Percentiles rank a stretch among this genome's conserved stretches.
Conservation (phyloP, 2,888 invertebrate genomes). For the Heliconius ethilla region DNA sequence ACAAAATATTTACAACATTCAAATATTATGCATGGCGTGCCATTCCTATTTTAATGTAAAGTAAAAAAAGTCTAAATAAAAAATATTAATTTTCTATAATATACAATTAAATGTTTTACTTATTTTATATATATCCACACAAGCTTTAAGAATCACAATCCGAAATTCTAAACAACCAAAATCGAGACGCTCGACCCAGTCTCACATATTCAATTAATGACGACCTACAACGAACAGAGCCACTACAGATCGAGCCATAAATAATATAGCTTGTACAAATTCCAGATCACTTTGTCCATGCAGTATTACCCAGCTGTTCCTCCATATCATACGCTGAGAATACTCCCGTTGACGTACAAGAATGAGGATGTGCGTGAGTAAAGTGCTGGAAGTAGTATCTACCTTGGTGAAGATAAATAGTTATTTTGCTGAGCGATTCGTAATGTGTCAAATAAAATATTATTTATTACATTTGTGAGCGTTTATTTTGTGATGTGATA, state of each 20-base stretch:
- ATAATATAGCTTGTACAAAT: conserved; percentile 18
- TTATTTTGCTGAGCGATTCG: neutral
- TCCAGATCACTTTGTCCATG: conserved; percentile 25
- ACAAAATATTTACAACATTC: neutral
- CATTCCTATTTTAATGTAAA: neutral
- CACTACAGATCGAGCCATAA: conserved; percentile 13
- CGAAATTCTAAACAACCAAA: neutral
- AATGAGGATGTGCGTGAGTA: conserved; percentile 30
- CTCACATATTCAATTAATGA: conserved; percentile 20
- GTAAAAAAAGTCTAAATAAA: too few species aligned
- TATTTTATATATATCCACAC: too few species aligned
- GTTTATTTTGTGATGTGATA: neutral
- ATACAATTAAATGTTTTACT: too few species aligned
- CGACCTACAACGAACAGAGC: neutral
- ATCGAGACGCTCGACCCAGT: neutral
- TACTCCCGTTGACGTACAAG: conserved; percentile 30
- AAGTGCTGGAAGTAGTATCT: neutral
- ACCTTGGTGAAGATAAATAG: neutral
- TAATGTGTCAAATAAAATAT: neutral
- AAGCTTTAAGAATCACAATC: too few species aligned
- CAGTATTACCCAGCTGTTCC: conserved; percentile 34
- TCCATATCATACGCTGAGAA: conserved; percentile 29
- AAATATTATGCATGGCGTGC: neutral
- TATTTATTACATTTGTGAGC: neutral
- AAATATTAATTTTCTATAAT: too few species aligned